Evolutionary conservation across 2,113 vertebrate genomes (phyloP), one percentile per base, ranked within the genome.

Genomic region (Leiothrix lutea): DNA sequence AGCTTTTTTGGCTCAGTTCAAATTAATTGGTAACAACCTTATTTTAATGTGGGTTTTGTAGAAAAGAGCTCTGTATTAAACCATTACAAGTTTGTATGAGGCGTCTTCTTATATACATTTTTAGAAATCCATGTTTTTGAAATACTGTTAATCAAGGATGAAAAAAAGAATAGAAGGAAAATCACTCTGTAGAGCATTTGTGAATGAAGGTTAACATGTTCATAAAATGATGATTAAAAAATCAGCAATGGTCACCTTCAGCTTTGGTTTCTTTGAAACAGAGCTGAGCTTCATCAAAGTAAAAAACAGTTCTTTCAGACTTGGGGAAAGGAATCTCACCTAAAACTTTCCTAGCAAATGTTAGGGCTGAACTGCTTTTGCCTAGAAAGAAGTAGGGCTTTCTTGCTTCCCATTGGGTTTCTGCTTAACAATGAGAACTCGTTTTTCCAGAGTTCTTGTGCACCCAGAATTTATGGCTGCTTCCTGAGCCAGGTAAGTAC

Each of bases 211-310:
- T 88, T 80, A 94, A 73, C 61, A 31, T 1, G 9, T 64, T 92
- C 67, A 50, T 88, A 88, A 95, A 94, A 88, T 29, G 24, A 35
- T 73, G 80, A 56, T 92, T 8, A 89, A 94, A 80, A 82, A 83
- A 66, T 38, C 14, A 64, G 80, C 23, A 26, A 3, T 83, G 75
- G 62, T 94, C 93, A 88, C 74, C 50, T 92, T 91, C 57, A 65
- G 67, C 81, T 81, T 44, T 25, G n/a, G 42, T 84, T 91, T 69
- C 70, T 86, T 71, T 75, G 67, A 56, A 90, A 53, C n/a, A 70
- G 29, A 74, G 36, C 67, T 88, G 89, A 80, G 78, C 78, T 83
- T 47, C 80, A 28, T 50, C 57, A 31, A 50, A 54, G 21, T 57
- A 50, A 65, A 80, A 62, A 51, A n/a, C 42, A 54, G 12, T 61